Evolutionary conservation across 2,113 vertebrate species (phyloP).

Genomic region (Hydrochoerus hydrochaeris): DNA sequence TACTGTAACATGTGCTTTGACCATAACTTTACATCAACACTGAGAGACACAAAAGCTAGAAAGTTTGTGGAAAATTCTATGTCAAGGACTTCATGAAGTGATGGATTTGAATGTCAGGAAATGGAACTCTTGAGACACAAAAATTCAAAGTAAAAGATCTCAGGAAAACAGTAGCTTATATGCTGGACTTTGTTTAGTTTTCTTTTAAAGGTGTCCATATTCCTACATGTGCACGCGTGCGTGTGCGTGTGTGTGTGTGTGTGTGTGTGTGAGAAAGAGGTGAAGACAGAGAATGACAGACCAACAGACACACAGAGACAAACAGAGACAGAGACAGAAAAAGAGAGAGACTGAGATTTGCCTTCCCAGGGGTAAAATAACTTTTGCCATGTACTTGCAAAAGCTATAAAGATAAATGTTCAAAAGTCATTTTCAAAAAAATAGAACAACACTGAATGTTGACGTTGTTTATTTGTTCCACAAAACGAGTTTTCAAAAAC

Average conservation of each 20-base stretch:
- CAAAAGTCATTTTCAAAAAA: constrained; percentile 7
- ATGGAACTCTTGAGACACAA: background rate
- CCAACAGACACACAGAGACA: no score
- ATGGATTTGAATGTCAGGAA: background rate
- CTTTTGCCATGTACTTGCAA: background rate
- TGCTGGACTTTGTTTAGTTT: background rate
- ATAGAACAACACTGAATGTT: background rate
- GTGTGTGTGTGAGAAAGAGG: background rate
- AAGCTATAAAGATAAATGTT: background rate
- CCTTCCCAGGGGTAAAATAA: background rate
- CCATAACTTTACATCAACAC: background rate
- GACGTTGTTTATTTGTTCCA: background rate
- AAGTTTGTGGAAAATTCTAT: background rate
- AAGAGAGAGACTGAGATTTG: background rate
- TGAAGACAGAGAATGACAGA: background rate
- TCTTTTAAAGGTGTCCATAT: background rate
- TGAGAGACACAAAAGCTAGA: background rate
- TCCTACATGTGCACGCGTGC: background rate
- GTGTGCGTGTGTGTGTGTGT: background rate
- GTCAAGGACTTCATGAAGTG: background rate
- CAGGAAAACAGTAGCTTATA: background rate
- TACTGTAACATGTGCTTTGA: background rate
- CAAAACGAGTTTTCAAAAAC: background rate
- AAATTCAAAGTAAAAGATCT: background rate
- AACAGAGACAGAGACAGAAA: background rate